A percentile compares a stretch with the other conserved stretches of the same genome.
These are phyloP conservation scores for Chaenodraco wilsoni DNA, from an alignment of 2,797 vertebrate genomes.

Conservation along the genomic window DNA sequence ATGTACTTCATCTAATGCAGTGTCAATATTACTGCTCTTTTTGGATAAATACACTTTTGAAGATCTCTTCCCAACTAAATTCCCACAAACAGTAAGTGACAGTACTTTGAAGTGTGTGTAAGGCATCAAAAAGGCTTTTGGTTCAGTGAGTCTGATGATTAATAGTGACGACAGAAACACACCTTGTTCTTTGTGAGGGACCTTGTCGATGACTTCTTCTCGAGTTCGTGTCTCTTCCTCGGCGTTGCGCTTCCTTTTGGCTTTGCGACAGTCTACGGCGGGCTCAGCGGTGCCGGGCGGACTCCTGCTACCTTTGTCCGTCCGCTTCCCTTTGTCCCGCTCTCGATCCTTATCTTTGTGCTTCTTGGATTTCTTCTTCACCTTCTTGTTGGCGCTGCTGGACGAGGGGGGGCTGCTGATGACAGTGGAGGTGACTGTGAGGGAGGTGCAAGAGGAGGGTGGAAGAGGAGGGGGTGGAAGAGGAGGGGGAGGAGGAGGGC, in stretches of 20 bases:
- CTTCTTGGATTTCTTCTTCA: conserved; percentile 90
- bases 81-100: background rate
- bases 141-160: background rate
- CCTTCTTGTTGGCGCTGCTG: conserved; percentile 80
- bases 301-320: conserved; percentile 47
- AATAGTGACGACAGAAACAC: conserved; percentile 9
- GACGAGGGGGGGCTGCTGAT: conserved; percentile 67
- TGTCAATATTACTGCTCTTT: background rate
- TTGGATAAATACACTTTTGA: background rate
- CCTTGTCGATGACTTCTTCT: conserved; percentile 48
- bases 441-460: conserved; percentile 62
- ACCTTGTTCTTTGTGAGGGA: conserved; percentile 70
- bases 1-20: background rate
- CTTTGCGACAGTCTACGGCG: conserved; percentile 60
- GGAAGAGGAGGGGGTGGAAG: background rate
- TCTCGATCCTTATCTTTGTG: conserved; percentile 86
- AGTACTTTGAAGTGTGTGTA: background rate
- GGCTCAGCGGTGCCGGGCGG: conserved; percentile 47
- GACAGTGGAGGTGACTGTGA: conserved; percentile 73
- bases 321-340: conserved; percentile 74
- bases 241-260: conserved; percentile 73
- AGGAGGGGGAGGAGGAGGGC: conserved; percentile 41
- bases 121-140: background rate
- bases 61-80: background rate
- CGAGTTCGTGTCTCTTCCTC: conserved; percentile 54